These are phyloP conservation scores for Macrobrachium rosenbergii DNA, from an alignment of 1,140 invertebrate species.

Conservation along the genomic window DNA sequence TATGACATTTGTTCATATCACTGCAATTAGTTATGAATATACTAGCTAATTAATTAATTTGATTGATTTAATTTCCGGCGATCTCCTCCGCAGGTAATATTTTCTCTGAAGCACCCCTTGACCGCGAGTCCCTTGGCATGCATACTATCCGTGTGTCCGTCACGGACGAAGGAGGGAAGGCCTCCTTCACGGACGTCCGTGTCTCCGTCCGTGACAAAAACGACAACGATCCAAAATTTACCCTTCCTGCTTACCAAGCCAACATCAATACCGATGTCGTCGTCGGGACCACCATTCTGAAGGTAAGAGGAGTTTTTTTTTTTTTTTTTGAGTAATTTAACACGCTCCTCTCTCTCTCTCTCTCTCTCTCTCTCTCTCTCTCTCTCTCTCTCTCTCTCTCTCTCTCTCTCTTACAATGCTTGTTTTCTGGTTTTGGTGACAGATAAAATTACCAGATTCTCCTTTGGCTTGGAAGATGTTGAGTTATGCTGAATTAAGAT, in stretches of 20 bases:
- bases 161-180: constrained; percentile 85
- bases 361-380: neutral
- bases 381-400: too few species aligned
- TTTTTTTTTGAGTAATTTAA: neutral
- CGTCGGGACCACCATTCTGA: constrained; percentile 54
- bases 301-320: constrained; percentile 29
- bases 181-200: constrained; percentile 83
- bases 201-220: constrained; percentile 87
- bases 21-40: too few species aligned
- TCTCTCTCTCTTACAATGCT: too few species aligned
- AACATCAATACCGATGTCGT: constrained; percentile 73
- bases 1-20: too few species aligned
- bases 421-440: too few species aligned
- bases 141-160: constrained; percentile 87
- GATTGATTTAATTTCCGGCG: too few species aligned
- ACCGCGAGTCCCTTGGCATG: constrained; percentile 74
- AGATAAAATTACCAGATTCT: too few species aligned
- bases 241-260: constrained; percentile 84
- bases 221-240: constrained; percentile 88
- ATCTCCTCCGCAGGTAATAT: constrained; percentile 78
- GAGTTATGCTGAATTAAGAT: too few species aligned
- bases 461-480: too few species aligned
- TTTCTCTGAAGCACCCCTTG: constrained; percentile 75
- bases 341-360: neutral
- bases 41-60: too few species aligned